Evolutionary conservation across 2,888 invertebrate species (phyloP).

Genomic region (Drosophila anceps): DNA sequence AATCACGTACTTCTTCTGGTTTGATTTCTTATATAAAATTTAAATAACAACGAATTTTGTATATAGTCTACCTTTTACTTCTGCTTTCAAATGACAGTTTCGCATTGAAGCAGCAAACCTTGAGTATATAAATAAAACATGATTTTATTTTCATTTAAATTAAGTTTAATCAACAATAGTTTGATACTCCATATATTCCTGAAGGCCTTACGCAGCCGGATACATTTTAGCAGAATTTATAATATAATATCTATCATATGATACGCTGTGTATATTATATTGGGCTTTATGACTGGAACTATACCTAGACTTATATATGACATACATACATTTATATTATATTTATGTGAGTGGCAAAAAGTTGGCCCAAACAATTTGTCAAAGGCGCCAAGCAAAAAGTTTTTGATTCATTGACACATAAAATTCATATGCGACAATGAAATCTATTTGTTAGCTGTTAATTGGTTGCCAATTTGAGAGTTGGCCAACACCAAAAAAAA

Average conservation of each 20-base stretch:
- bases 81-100: not conserved
- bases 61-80: not conserved
- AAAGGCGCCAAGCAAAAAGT: conserved; percentile 33
- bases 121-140: not conserved
- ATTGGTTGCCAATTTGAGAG: conserved; percentile 66
- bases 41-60: not conserved
- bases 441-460: conserved; percentile 77
- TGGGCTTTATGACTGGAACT: conserved; percentile 9
- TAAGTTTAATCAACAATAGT: not conserved
- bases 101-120: not conserved
- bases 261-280: not conserved
- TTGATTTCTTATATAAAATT: not conserved
- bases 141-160: conserved; percentile 2
- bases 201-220: not conserved
- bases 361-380: conserved; percentile 54
- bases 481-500: not conserved
- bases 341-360: not conserved
- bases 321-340: too few species aligned
- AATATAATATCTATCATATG: not conserved
- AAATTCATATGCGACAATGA: conserved; percentile 46
- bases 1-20: not conserved
- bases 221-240: not conserved
- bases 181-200: not conserved
- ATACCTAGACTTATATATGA: conserved; percentile 1
- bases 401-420: conserved; percentile 55